Evolutionary conservation across 2,888 invertebrate species (phyloP), one percentile per base, ranked within the genome.

Genomic region (Aleiodes leptofemur): DNA sequence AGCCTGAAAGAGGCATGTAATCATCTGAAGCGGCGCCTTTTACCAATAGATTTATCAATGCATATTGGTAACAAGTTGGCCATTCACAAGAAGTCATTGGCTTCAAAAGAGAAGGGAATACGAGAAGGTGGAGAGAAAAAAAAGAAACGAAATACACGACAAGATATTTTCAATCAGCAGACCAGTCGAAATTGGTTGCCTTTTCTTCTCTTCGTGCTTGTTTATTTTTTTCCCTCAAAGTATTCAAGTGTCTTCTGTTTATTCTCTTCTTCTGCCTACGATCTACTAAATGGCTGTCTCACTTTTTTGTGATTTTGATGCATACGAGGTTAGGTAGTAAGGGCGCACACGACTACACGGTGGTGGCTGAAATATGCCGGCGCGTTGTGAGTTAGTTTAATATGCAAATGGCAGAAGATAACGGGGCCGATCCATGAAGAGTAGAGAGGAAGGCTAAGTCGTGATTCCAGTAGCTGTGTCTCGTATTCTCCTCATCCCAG

Each of bases 381-480:
- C 86, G 84, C 84, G 86, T 85, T 85, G 87, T 86, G 88, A 88
- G 88, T 89, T 89, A 89, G 88, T 89, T 89, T 89, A 89, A 88
- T 88, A 88, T 88, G 88, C 87, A 89, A 89, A 89, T 89, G 85
- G 84, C 81, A 76, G 77, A 82, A 88, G 88, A 89, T 88, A 88
- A 87, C 87, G 85, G 85, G 79, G 59, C 82, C 85, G 86, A 87
- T 88, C 83, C 76, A 71, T 84, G 85, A 87, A 88, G 86, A 88
- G 85, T 82, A 77, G 81, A 77, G 82, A 83, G 51, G 84, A 85
- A 85, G 85, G 85, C 86, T 85, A 84, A 88, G 87, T 88, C 87
- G 88, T 89, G 88, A 89, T 88, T 89, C 87, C 87, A 83, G 89
- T 89, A 89, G 88, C 88, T 86, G 84, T 88, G 86, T 87, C 85